Percentiles rank a stretch among this genome's conserved stretches.
These are phyloP conservation scores for Myotis brandtii DNA, from an alignment of 2,113 vertebrate genomes.

Conservation along the genomic window DNA sequence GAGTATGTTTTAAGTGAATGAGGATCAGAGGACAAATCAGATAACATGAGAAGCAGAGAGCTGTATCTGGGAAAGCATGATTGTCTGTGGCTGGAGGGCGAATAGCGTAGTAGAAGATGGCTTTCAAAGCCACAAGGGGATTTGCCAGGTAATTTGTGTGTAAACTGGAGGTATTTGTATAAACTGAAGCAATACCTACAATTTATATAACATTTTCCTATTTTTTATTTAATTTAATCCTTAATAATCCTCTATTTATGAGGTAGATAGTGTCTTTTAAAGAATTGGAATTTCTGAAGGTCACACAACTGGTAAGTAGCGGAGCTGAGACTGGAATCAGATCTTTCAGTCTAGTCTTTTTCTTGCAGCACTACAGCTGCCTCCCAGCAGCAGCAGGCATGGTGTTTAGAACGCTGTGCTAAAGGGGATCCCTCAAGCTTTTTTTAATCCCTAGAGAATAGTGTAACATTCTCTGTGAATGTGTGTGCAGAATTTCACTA, in stretches of 20 bases:
- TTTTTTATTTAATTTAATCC: neutral
- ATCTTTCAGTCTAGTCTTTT: neutral
- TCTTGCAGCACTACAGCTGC: neutral
- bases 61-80: neutral
- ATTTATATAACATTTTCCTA: neutral
- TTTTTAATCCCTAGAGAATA: slow-evolving; percentile 13
- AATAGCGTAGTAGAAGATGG: neutral
- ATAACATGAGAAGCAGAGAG: neutral
- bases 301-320: slow-evolving; percentile 11
- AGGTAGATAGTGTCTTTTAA: slow-evolving; percentile 40
- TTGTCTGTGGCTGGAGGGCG: neutral
- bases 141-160: neutral
- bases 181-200: neutral
- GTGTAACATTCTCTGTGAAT: neutral
- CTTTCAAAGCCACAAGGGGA: slow-evolving; percentile 4
- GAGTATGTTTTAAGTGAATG: slow-evolving; percentile 47
- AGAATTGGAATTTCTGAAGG: slow-evolving; percentile 18
- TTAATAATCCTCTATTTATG: neutral
- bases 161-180: slow-evolving; percentile 12
- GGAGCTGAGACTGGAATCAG: neutral
- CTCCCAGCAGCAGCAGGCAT: neutral
- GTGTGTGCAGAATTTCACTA: neutral
- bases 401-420: neutral
- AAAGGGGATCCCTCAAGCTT: neutral
- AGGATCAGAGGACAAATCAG: neutral